These are phyloP conservation scores for Zaprionus gabonicus DNA, from an alignment of 1,140 invertebrate genomes.

Conservation along the genomic window DNA sequence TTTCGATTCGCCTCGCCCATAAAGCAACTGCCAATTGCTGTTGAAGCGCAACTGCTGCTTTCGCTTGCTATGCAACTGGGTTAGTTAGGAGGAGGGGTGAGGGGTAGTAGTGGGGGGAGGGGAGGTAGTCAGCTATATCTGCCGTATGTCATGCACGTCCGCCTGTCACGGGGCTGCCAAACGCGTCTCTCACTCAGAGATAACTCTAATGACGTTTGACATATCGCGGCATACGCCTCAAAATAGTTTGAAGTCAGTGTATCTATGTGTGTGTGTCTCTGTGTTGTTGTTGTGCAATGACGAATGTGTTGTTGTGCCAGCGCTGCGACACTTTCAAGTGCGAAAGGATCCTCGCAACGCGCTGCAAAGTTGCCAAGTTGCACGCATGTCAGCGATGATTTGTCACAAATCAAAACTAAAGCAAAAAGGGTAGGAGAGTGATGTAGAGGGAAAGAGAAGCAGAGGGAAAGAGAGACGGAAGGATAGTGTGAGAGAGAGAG, in stretches of 20 bases:
- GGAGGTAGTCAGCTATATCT: slow-evolving; percentile 10
- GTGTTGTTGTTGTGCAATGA: slow-evolving; percentile 56
- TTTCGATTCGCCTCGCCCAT: slow-evolving; percentile 22
- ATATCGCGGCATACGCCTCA: slow-evolving; percentile 57
- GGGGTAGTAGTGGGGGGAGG: neutral
- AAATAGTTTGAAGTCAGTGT: slow-evolving; percentile 12
- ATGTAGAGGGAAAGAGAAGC: slow-evolving; percentile 50
- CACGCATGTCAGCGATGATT: slow-evolving; percentile 68
- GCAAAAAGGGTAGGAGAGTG: slow-evolving; percentile 36
- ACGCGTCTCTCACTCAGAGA: slow-evolving; percentile 18
- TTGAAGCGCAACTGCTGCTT: slow-evolving; percentile 30
- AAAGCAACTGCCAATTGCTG: slow-evolving; percentile 28
- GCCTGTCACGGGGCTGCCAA: slow-evolving; percentile 16
- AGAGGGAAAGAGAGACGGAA: slow-evolving; percentile 48
- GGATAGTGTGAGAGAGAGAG: neutral
- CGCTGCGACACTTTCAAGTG: slow-evolving; percentile 74
- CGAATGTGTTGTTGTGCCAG: slow-evolving; percentile 79
- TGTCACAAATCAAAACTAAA: slow-evolving; percentile 80
- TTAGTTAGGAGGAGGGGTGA: slow-evolving; percentile 16
- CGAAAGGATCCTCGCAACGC: slow-evolving; percentile 37
- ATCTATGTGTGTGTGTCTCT: neutral
- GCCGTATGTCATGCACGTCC: slow-evolving; percentile 35
- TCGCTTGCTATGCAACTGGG: slow-evolving; percentile 45
- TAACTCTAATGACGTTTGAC: slow-evolving; percentile 75
- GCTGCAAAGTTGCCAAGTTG: slow-evolving; percentile 35